These are phyloP conservation scores for Semaprochilodus insignis DNA, from an alignment of 2,797 vertebrate species.

Conservation along the genomic window DNA sequence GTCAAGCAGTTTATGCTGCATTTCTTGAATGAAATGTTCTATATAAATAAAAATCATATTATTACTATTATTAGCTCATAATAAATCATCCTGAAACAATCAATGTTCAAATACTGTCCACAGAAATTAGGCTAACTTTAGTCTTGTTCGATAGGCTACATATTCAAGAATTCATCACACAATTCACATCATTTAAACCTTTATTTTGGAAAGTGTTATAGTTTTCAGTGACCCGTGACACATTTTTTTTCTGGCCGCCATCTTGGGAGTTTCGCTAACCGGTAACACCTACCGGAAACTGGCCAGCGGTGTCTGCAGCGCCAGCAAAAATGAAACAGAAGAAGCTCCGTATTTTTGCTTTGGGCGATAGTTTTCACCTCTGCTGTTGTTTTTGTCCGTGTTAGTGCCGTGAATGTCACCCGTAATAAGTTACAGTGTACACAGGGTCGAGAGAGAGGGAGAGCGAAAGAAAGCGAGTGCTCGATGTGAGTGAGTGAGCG, in stretches of 20 bases:
- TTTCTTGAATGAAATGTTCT: too few species aligned
- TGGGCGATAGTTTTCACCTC: too few species aligned
- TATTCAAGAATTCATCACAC: too few species aligned
- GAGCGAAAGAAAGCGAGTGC: too few species aligned
- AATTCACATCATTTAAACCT: not conserved
- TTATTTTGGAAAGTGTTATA: slow-evolving; percentile 36
- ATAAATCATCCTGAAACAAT: too few species aligned
- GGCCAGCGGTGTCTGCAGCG: slow-evolving; percentile 21
- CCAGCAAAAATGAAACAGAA: slow-evolving; percentile 23
- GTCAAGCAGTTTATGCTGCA: too few species aligned
- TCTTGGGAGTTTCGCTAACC: slow-evolving; percentile 4
- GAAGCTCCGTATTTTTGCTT: not conserved
- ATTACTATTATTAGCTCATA: too few species aligned
- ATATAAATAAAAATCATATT: too few species aligned
- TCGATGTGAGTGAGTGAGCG: not conserved
- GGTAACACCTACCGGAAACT: slow-evolving; percentile 49
- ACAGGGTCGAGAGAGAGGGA: not conserved
- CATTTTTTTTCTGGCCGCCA: slow-evolving; percentile 16
- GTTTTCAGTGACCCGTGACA: not conserved
- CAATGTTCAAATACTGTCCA: too few species aligned
- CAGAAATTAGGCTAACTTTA: too few species aligned
- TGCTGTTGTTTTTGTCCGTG: not conserved
- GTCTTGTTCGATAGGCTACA: too few species aligned
- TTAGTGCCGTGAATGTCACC: not conserved
- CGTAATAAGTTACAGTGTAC: not conserved